These are phyloP conservation scores for Suillia variegata DNA, from an alignment of 2,888 invertebrate species.

Conservation along the genomic window DNA sequence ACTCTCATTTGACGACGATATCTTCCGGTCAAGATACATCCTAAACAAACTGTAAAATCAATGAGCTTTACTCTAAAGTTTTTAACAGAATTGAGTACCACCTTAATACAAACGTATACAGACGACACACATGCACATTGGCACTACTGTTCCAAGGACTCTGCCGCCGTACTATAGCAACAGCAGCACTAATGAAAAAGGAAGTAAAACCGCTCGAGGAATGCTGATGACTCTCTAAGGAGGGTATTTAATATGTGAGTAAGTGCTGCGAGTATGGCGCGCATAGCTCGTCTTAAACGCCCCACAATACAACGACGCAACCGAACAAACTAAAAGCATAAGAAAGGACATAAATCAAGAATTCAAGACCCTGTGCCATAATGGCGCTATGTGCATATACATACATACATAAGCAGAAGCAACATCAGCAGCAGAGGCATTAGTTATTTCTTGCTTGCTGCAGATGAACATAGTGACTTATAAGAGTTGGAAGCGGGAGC, in stretches of 20 bases:
- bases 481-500: no score
- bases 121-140: slow-evolving; percentile 25
- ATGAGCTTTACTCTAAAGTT: background rate
- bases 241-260: slow-evolving; percentile 49
- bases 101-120: slow-evolving; percentile 21
- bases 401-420: background rate
- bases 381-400: slow-evolving; percentile 18
- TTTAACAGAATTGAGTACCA: no score
- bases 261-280: slow-evolving; percentile 15
- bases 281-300: slow-evolving; percentile 12
- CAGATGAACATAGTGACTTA: no score
- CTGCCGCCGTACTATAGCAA: no score
- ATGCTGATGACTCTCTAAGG: slow-evolving; percentile 53
- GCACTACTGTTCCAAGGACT: slow-evolving; percentile 5
- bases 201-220: slow-evolving; percentile 53
- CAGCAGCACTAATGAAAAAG: slow-evolving; percentile 49
- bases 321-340: slow-evolving; percentile 48
- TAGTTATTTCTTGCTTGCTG: background rate
- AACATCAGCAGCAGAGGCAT: background rate
- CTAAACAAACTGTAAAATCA: slow-evolving; percentile 17
- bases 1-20: background rate
- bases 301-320: slow-evolving; percentile 34
- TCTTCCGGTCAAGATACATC: background rate
- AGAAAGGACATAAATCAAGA: slow-evolving; percentile 58
- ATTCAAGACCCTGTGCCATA: slow-evolving; percentile 46